Evolutionary conservation across 1,140 invertebrate genomes (phyloP), one percentile per base, ranked within the genome.

Genomic region (Drosophila mauritiana): DNA sequence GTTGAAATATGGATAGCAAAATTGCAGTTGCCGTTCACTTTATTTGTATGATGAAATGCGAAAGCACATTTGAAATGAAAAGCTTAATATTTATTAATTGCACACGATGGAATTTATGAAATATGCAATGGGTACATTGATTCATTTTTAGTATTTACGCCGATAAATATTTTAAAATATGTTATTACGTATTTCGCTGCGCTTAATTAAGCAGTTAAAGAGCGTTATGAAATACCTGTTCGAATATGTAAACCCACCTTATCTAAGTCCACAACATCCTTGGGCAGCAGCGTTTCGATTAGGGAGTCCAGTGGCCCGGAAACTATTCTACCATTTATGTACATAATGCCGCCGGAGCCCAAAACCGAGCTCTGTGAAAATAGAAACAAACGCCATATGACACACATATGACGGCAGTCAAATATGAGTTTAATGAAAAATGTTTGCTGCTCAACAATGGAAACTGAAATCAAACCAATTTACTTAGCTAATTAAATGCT

Each of bases 291-390:
- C n/a, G 79, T 59, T 48, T 84, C 90, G 25, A 82, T 58, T 1
- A 92, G 61, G 34, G 91, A 91, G 6, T 91, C 84, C 75, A 92
- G 56, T 58, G 91, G 91, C 11, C 91, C 91, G 62, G 91, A 92
- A 78, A 82, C 91, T 81, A 84, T 90, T 91, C 78, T 90, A 80
- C 82, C 82, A 49, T 91, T 84, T 81, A 91, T 90, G 54, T 91
- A 92, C 81, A 92, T 81, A 46, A 92, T 84, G 46, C 90, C 91
- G 65, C 88, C 84, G 62, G 83, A 80, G 40, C 91, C 91, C 64
- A 92, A 72, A 40, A 90, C 86, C 55, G 90, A 91, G 53, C 78
- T 91, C 90, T 91, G 64, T 17, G 25, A 68, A 62, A 31, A 59
- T 25, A 46, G n/a, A 73, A 36, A 1, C 13, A 39, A 13, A 25